phyloP scores from a whole-genome alignment of 2,888 invertebrate species.

The Sepioteuthis lessoniana region DNA sequence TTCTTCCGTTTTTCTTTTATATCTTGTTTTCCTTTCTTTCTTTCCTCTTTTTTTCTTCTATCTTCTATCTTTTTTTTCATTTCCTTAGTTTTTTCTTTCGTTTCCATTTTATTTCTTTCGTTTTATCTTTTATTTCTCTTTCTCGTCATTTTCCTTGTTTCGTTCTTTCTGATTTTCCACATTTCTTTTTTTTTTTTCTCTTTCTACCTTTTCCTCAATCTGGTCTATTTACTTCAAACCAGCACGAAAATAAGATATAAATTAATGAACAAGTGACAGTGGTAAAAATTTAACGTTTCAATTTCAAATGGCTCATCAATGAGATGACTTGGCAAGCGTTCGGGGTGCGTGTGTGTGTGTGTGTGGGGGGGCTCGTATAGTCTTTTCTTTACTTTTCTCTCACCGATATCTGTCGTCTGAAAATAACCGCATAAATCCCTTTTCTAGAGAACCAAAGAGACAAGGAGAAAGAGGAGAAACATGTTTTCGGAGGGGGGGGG shows the following conservation, averaged over 20 bases:
- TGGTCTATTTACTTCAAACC: background rate
- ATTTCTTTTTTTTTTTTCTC: too few species aligned
- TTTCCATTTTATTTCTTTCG: background rate
- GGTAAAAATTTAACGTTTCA: background rate
- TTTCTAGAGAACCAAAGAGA: background rate
- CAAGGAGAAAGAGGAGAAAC: background rate
- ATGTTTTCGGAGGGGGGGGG: too few species aligned
- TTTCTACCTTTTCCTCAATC: background rate
- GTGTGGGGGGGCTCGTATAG: too few species aligned
- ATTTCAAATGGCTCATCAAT: background rate
- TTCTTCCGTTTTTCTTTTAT: too few species aligned
- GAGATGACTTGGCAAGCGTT: background rate
- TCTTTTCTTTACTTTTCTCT: too few species aligned
- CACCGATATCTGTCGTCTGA: background rate
- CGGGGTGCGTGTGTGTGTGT: too few species aligned
- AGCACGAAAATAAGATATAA: too few species aligned
- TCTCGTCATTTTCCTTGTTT: too few species aligned
- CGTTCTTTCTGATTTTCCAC: background rate
- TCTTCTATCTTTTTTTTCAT: too few species aligned
- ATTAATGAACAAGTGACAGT: background rate
- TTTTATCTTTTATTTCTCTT: background rate
- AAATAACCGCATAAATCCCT: background rate
- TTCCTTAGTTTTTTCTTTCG: too few species aligned
- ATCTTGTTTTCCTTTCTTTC: too few species aligned
- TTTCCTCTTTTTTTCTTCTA: too few species aligned